Base-by-base conservation (phyloP, 1,140 invertebrate genomes). In the Brachionus rotundiformis region DNA sequence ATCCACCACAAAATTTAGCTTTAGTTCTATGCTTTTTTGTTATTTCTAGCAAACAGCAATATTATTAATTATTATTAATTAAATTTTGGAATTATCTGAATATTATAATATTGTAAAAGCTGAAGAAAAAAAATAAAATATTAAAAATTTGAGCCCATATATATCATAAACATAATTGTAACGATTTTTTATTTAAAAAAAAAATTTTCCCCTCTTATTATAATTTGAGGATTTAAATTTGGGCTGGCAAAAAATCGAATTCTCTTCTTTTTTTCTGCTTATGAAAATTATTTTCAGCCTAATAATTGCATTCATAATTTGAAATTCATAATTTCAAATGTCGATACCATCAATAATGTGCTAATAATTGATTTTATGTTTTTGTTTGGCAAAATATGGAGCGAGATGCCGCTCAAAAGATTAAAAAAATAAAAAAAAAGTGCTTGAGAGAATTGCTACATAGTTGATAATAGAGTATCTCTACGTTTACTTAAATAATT, bases 121-220 rank as follows among this genome's bases (percentile, higher is more conserved):
- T 31, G 44, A 19, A 13, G 25, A 25, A 36, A 71, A 71, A 71
- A 7, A 36, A n/a, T 36, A 19, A 36, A 19, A n/a, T n/a, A n/a
- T n/a, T n/a, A n/a, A n/a, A n/a, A n/a, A n/a, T n/a, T n/a, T n/a
- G n/a, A n/a, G n/a, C n/a, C n/a, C 29, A 71, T 33, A 71, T 19
- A 73, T 73, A 73, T 11, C 36, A 73, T 73, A 73, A 47, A 29
- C 68, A 73, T 73, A 73, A 73, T 73, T 73, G 33, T 73, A 73
- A 73, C 39, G 68, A 73, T 73, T 73, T 73, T 71, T 71, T 36
- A n/a, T n/a, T n/a, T n/a, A n/a, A 36, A 33, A 36, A 3, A 10
- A 16, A 36, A 36, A 39, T 36, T 71, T 71, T 73, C 23, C 23
- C 36, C 13, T 73, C 44, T 73, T 44, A 44, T 16, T 44, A 44